These are phyloP conservation scores for Enteromius radiatus DNA, from an alignment of 2,797 vertebrate genomes.

Conservation along the genomic window DNA sequence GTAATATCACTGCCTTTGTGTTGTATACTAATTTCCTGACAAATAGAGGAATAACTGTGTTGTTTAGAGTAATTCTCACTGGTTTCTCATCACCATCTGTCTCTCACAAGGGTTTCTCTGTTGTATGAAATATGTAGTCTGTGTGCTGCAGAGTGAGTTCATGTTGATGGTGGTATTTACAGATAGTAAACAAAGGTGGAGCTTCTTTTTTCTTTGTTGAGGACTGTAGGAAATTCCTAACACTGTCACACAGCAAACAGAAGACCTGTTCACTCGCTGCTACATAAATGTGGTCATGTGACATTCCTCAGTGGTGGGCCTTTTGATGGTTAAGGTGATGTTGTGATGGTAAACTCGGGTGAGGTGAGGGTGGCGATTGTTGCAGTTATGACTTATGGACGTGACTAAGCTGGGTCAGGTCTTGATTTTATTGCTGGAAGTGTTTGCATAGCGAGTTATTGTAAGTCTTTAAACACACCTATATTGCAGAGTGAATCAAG, in stretches of 20 bases:
- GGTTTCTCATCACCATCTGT: background rate
- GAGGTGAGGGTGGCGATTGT: background rate
- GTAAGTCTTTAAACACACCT: conserved; percentile 11
- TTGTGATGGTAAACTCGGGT: background rate
- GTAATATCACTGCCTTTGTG: background rate
- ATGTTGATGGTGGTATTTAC: conserved; percentile 59
- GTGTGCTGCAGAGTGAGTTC: background rate
- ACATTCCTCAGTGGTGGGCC: conserved; percentile 5
- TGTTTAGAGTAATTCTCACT: background rate
- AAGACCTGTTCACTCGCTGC: background rate
- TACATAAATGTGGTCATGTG: conserved; percentile 19
- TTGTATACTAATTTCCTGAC: background rate
- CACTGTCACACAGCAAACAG: conserved; percentile 12
- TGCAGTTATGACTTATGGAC: background rate
- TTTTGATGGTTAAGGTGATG: conserved; percentile 11
- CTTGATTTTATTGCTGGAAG: conserved; percentile 1
- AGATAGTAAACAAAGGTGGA: conserved; percentile 66
- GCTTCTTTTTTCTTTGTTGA: background rate
- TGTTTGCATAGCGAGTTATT: conserved; percentile 13
- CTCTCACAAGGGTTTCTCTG: background rate
- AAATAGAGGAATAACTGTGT: background rate
- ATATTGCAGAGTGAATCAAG: background rate
- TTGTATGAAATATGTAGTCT: background rate
- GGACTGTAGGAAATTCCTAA: conserved; percentile 13
- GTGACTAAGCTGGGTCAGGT: background rate